These are phyloP conservation scores for Rapana venosa DNA, from an alignment of 2,888 invertebrate genomes.

Conservation along the genomic window DNA sequence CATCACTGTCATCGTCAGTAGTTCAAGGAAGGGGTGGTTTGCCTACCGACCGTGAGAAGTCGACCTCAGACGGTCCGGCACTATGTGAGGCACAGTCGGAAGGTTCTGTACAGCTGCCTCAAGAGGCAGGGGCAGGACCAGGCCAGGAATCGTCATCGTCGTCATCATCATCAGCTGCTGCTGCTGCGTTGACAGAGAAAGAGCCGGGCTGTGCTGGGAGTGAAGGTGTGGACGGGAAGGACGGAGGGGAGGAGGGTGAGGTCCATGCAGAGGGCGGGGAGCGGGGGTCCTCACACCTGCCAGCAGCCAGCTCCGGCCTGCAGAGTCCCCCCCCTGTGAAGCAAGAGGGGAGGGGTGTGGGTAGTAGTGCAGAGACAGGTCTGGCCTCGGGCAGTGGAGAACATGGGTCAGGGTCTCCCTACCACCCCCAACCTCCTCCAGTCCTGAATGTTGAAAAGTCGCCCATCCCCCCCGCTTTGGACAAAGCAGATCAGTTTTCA, in stretches of 20 bases:
- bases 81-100: too few relatives aligned
- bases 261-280: background rate
- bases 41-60: too few relatives aligned
- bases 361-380: background rate
- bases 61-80: too few relatives aligned
- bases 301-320: background rate
- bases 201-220: background rate
- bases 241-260: background rate
- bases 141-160: too few relatives aligned
- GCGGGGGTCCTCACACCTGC: background rate
- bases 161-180: too few relatives aligned
- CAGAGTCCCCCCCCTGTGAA: background rate
- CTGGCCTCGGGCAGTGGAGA: background rate
- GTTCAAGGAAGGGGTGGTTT: too few relatives aligned
- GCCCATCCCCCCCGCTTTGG: constrained; percentile 2
- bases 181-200: background rate
- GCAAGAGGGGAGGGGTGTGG: background rate
- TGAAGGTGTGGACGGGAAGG: background rate
- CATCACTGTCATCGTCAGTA: background rate
- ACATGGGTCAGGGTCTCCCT: constrained; percentile 20
- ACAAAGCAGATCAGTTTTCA: background rate
- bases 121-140: too few relatives aligned
- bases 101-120: too few relatives aligned
- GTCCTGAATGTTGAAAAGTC: constrained; percentile 32
- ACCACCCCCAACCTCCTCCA: constrained; percentile 32